Evolutionary conservation across 2,888 invertebrate genomes (phyloP).

Genomic region (Lapara coniferarum): DNA sequence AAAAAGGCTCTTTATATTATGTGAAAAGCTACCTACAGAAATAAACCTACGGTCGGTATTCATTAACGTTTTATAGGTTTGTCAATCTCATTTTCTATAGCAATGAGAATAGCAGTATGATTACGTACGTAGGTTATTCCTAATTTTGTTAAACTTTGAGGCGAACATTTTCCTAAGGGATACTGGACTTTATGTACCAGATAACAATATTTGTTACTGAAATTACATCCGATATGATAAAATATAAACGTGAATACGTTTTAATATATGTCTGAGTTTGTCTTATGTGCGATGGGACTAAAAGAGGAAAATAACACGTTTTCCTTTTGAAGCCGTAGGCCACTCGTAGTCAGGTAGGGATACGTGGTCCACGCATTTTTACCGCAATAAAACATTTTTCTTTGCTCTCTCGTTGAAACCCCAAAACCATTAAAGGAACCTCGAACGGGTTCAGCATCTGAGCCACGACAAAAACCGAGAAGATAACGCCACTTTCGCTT

Average conservation of each 20-base stretch:
- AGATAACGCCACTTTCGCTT: conserved; percentile 47
- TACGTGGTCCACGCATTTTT: conserved; percentile 36
- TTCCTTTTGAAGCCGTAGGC: conserved; percentile 35
- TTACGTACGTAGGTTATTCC: not conserved
- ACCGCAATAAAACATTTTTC: conserved; percentile 40
- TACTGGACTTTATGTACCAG: too few relatives aligned
- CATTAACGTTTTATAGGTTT: not conserved
- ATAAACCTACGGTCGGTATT: not conserved
- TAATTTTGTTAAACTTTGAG: not conserved
- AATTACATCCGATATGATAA: not conserved
- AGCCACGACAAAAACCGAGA: conserved; percentile 42
- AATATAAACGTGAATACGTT: not conserved
- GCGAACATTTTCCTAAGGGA: not conserved
- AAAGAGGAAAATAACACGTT: conserved; percentile 30
- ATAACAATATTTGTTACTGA: too few relatives aligned
- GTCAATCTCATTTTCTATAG: not conserved
- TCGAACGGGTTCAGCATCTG: conserved; percentile 47
- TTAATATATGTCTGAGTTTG: conserved; percentile 10
- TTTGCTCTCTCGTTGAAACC: conserved; percentile 42
- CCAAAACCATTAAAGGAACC: conserved; percentile 51
- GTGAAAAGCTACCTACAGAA: not conserved
- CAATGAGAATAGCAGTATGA: not conserved
- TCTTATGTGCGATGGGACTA: conserved; percentile 15
- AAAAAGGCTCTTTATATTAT: not conserved
- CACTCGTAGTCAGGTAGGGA: conserved; percentile 28